phyloP scores from a whole-genome alignment of 2,888 invertebrate species.

The Ptilodon capucinus region DNA sequence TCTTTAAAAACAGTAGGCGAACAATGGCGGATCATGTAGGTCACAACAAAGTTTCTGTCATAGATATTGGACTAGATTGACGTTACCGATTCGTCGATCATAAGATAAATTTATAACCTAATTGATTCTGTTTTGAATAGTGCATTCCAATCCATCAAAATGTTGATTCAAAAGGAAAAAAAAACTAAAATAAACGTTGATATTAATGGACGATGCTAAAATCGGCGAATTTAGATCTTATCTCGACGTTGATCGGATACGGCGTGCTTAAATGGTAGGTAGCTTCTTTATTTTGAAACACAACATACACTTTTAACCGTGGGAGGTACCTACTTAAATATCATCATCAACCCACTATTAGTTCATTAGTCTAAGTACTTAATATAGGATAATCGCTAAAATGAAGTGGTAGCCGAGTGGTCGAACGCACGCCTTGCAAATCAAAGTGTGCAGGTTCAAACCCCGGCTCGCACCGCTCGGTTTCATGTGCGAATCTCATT shows the following conservation, averaged over 20 bases:
- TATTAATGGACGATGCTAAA: conserved; percentile 1
- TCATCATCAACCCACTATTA: background rate
- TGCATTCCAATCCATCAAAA: conserved; percentile 21
- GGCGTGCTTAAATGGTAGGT: background rate
- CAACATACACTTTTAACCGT: background rate
- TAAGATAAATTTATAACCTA: conserved; percentile 17
- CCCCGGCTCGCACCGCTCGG: too few relatives aligned
- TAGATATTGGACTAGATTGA: conserved; percentile 29
- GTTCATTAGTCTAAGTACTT: too few relatives aligned
- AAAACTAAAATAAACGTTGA: background rate
- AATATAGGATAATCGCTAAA: too few relatives aligned
- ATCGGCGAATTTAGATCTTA: background rate
- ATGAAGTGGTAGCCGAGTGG: too few relatives aligned
- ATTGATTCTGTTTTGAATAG: conserved; percentile 27
- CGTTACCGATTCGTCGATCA: conserved; percentile 20
- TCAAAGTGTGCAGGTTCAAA: too few relatives aligned
- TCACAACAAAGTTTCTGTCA: conserved; percentile 19
- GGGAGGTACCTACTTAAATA: background rate
- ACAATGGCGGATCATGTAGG: conserved; percentile 4
- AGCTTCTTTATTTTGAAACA: background rate
- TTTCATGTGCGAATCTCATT: too few relatives aligned
- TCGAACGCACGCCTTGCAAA: too few relatives aligned
- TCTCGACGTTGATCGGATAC: background rate
- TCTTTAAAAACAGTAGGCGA: background rate
- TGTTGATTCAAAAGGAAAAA: conserved; percentile 14